Conservation (phyloP, 2,888 invertebrate species). For the Hypena proboscidalis region DNA sequence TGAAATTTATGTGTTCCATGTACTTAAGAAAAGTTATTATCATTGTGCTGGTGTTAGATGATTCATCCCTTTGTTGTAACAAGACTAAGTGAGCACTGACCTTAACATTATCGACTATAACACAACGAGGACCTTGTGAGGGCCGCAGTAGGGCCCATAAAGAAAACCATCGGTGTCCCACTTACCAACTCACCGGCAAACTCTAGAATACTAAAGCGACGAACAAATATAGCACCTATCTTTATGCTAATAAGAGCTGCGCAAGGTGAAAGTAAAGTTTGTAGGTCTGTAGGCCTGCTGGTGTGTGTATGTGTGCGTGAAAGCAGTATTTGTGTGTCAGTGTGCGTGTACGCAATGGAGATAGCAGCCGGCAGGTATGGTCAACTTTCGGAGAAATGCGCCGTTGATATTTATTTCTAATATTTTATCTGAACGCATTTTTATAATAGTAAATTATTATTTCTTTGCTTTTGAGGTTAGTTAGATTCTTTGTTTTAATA, state of each 20-base stretch:
- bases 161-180: constrained; percentile 77
- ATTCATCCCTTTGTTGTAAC: constrained; percentile 28
- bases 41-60: constrained; percentile 17
- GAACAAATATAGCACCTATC: constrained; percentile 51
- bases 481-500: no score
- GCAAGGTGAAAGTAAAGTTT: constrained; percentile 68
- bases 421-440: no score
- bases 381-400: constrained; percentile 78
- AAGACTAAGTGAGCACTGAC: constrained; percentile 41
- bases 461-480: no score
- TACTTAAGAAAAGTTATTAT: neutral
- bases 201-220: constrained; percentile 22
- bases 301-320: constrained; percentile 58
- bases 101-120: constrained; percentile 58
- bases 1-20: no score
- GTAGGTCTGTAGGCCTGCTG: constrained; percentile 82
- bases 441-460: neutral
- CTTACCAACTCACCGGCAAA: constrained; percentile 66
- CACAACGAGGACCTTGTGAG: constrained; percentile 65
- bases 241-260: constrained; percentile 40
- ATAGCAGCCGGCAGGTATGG: constrained; percentile 68
- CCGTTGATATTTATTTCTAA: constrained; percentile 45
- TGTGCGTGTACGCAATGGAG: constrained; percentile 80
- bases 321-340: constrained; percentile 46
- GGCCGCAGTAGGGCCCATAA: constrained; percentile 68